Conservation (phyloP, 2,797 vertebrate genomes). For the Caiman crocodilus region DNA sequence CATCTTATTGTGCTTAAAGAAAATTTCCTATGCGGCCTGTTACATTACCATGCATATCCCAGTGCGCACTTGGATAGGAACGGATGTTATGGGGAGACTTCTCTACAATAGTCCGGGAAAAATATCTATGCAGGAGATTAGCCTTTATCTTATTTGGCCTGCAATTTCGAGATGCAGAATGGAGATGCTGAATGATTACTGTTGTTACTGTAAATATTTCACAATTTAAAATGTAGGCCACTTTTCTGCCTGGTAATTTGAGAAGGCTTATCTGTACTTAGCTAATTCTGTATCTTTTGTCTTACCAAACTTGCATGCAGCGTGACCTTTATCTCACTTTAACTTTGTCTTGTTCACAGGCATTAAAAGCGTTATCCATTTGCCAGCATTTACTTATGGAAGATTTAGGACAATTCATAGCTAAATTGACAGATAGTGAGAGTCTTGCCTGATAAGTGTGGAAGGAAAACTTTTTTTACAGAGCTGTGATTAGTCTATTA, state of each 20-base stretch:
- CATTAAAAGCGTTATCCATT: constrained; percentile 44
- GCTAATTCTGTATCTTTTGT: constrained; percentile 72
- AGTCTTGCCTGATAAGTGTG: constrained; percentile 61
- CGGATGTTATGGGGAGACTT: background rate
- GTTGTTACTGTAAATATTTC: constrained; percentile 62
- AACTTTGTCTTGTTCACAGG: constrained; percentile 24
- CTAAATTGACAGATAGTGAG: constrained; percentile 59
- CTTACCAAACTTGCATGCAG: constrained; percentile 41
- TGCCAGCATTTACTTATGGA: constrained; percentile 61
- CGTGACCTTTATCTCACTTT: constrained; percentile 47
- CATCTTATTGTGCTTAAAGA: background rate
- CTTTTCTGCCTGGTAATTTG: constrained; percentile 40
- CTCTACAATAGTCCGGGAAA: constrained; percentile 14
- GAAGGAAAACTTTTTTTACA: constrained; percentile 71
- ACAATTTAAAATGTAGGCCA: background rate
- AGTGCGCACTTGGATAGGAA: background rate
- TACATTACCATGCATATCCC: too few relatives aligned
- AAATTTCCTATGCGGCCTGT: background rate
- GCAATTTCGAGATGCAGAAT: constrained; percentile 7
- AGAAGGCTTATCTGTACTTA: constrained; percentile 64
- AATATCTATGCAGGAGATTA: constrained; percentile 7
- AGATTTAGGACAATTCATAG: constrained; percentile 57
- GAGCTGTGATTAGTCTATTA: constrained; percentile 64
- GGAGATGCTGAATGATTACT: constrained; percentile 40
- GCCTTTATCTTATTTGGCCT: constrained; percentile 29